Evolutionary conservation across 2,797 vertebrate genomes (phyloP).

Genomic region (Rhinichthys osculus): DNA sequence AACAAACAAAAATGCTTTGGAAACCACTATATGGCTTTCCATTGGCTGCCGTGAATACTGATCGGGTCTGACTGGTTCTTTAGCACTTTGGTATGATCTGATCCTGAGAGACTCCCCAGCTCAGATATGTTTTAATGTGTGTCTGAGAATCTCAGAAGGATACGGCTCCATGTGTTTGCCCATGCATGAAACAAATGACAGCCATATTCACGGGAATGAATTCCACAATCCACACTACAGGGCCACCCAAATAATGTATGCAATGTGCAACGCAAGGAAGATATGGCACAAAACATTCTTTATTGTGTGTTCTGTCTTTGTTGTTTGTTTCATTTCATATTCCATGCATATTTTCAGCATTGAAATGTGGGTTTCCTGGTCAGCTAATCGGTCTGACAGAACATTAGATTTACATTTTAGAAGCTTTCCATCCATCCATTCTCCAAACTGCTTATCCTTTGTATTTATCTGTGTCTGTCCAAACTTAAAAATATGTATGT

Average conservation of each 20-base stretch:
- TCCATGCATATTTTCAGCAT: neutral
- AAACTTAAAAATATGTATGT: neutral
- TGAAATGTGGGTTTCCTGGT: neutral
- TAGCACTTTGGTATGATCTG: conserved; percentile 46
- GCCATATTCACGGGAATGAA: conserved; percentile 23
- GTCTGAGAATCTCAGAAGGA: conserved; percentile 15
- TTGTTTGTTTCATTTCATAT: neutral
- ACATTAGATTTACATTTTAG: neutral
- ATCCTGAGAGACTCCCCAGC: conserved; percentile 40
- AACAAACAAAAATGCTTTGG: conserved; percentile 62
- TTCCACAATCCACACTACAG: conserved; percentile 1
- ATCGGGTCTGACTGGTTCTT: conserved; percentile 64
- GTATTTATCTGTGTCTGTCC: neutral
- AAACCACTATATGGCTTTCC: conserved; percentile 52
- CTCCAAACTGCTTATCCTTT: neutral
- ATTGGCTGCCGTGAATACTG: conserved; percentile 48
- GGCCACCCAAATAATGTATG: conserved; percentile 33
- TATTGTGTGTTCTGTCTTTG: neutral
- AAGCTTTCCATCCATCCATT: neutral
- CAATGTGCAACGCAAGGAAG: conserved; percentile 8
- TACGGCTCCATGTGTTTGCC: conserved; percentile 27
- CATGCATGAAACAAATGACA: conserved; percentile 30
- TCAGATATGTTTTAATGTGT: conserved; percentile 40
- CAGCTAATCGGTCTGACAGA: neutral
- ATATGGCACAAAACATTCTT: conserved; percentile 9